Base-by-base conservation (phyloP, 2,888 invertebrate genomes). In the Lasioglossum vierecki region DNA sequence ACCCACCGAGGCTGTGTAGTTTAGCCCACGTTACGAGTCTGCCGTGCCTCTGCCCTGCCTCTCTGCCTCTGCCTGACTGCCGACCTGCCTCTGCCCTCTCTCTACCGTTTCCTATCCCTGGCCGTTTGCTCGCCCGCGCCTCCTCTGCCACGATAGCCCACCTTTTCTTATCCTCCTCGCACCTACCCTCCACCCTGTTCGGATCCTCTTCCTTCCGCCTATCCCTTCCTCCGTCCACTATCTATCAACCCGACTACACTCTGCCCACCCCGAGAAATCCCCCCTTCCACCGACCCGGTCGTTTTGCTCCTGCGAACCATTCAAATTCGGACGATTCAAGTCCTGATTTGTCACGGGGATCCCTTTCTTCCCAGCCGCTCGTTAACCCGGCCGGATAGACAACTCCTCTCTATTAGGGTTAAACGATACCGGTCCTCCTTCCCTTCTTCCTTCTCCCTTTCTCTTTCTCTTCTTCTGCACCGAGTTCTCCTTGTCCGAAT, bases 1-100 rank as follows among this genome's bases (percentile, higher is more conserved):
- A 94, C 93, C 92, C 92, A 92, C 92, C 93, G 92, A 90, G 93
- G 92, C 92, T 94, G 90, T 93, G 93, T 94, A 94, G 94, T 94
- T 94, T 94, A 94, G 93, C 92, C 93, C 93, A 91, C 92, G 93
- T 94, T 93, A 93, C 92, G 90, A 91, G 90, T 93, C 91, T 91
- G 87, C 88, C 88, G 86, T 90, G 86, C 89, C 89, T 83, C 83
- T 87, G 83, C 85, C 80, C 90, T 88, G 86, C 85, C 88, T 88
- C 86, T 87, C 86, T 84, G 87, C 88, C 86, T 84, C 89, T 83
- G 84, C 83, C 84, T 88, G 88, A 84, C 89, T 91, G 77, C 87
- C 89, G 84, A 75, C 79, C 87, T 78, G 53, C 80, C 82, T 39
- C 83, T 70, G 73, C 85, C 73, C 83, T 71, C 85, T 53, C 80